Evolutionary conservation across 1,140 invertebrate genomes (phyloP), one percentile per base, ranked within the genome.

Genomic region (Scaptomyza hsui): DNA sequence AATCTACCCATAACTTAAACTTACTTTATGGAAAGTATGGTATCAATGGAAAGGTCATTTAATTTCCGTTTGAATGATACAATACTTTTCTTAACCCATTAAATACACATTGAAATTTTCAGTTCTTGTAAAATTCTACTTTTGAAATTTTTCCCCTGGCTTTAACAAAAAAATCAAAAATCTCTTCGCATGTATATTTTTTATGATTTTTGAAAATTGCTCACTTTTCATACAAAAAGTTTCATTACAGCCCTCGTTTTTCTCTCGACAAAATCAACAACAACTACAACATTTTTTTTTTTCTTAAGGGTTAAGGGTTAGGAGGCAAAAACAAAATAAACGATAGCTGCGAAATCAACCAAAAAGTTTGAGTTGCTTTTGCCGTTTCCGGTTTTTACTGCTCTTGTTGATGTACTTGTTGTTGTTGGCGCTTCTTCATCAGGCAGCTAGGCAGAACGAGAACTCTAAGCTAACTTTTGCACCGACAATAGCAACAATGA

Each of bases 381-480:
- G 59, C 49, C 32, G 59, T 72, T 68, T 53, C 52, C 15, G 21
- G 26, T 49, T 51, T 35, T 35, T 45, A 32, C 1, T 42, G 18
- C 5, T 16, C 9, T 51, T 29, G 9, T 12, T 56, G 13, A 37
- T 56, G 29, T 53, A 47, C 32, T 39, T 60, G 13, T 42, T 56
- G 29, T 53, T 47, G 39, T 39, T 60, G 21, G 26, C 62, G 29
- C 32, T 57, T 63, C 49, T 39, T 56, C 52, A 65, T 62, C 45
- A 48, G 24, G 15, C 16, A 52, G 21, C 37, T 29, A 52, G 15
- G 12, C 44, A 49, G 32, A 29, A 49, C 21, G 16, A 53, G 19
- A 68, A 63, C 19, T 63, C 19, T 63, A 76, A 76, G 41, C 55
- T 56, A 76, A 72, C 73, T 81, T 80, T 37, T 15, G 26, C 41